Percentiles rank a stretch among this genome's conserved stretches.
Evolutionary conservation across 2,888 invertebrate species (phyloP).

Genomic region (Philopedon plagiatum): DNA sequence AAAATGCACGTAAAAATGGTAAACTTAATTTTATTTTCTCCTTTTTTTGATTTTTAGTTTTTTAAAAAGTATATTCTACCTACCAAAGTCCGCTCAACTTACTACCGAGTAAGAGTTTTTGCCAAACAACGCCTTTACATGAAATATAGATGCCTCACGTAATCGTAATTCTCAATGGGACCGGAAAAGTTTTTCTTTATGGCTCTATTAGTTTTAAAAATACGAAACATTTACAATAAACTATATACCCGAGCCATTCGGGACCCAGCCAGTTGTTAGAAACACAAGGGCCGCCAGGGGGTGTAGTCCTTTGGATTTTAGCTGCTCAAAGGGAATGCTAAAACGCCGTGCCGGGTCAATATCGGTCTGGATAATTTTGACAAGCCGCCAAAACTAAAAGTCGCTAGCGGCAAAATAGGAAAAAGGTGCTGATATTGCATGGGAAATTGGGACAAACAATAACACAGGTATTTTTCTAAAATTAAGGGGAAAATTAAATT

Average conservation of each 20-base stretch:
- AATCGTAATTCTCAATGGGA: conserved; percentile 1
- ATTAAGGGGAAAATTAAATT: neutral
- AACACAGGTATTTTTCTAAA: neutral
- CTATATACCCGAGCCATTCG: conserved; percentile 1
- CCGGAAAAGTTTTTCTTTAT: conserved; percentile 6
- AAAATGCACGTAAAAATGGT: too few species aligned
- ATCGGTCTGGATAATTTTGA: conserved; percentile 59
- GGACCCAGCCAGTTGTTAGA: conserved; percentile 11
- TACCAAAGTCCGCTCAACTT: neutral
- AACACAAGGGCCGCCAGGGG: conserved; percentile 14
- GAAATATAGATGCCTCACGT: neutral
- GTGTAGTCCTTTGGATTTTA: conserved; percentile 19
- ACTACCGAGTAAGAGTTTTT: neutral
- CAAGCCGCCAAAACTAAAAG: conserved; percentile 52
- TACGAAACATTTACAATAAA: conserved; percentile 14
- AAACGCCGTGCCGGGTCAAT: conserved; percentile 54
- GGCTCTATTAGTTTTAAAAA: conserved; percentile 7
- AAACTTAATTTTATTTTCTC: too few species aligned
- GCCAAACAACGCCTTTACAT: neutral
- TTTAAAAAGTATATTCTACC: too few species aligned
- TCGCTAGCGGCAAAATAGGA: conserved; percentile 11
- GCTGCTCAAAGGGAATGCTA: conserved; percentile 24
- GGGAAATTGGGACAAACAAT: neutral
- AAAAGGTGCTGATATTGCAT: conserved; percentile 33
- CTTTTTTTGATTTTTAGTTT: too few species aligned